phyloP scores from a whole-genome alignment of 2,888 invertebrate genomes.

The Idaea straminata region DNA sequence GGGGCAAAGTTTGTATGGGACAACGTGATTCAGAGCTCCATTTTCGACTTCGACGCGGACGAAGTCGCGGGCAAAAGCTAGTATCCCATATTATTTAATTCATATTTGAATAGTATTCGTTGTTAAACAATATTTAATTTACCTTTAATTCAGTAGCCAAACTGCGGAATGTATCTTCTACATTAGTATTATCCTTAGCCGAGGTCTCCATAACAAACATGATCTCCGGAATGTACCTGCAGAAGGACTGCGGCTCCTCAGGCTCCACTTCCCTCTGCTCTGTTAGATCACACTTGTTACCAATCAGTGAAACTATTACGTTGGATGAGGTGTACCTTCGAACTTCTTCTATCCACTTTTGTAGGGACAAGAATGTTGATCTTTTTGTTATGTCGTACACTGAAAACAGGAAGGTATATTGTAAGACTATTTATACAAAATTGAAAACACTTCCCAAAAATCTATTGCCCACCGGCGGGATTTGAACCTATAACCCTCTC shows the following conservation, averaged over 20 bases:
- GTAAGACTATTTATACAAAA: too few species aligned
- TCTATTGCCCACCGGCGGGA: too few species aligned
- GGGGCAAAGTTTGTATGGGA: too few species aligned
- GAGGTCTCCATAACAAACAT: slow-evolving; percentile 93
- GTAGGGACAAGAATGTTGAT: slow-evolving; percentile 93
- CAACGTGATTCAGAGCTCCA: too few species aligned
- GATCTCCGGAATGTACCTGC: slow-evolving; percentile 92
- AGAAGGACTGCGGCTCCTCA: slow-evolving; percentile 92
- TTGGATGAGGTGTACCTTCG: slow-evolving; percentile 95
- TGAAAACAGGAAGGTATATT: slow-evolving; percentile 42
- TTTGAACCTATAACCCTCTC: too few species aligned
- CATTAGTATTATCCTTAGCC: slow-evolving; percentile 94
- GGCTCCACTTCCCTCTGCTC: slow-evolving; percentile 90
- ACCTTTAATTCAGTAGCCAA: slow-evolving; percentile 93
- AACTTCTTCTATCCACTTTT: slow-evolving; percentile 98
- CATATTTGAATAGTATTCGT: too few species aligned
- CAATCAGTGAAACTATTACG: slow-evolving; percentile 93
- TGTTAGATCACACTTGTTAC: slow-evolving; percentile 94
- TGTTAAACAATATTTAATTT: slow-evolving; percentile 7
- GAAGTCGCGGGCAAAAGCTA: too few species aligned
- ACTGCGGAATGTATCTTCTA: slow-evolving; percentile 92
- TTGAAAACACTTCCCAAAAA: too few species aligned
- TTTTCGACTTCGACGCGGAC: too few species aligned
- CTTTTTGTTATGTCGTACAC: slow-evolving; percentile 98
- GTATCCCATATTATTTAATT: too few species aligned